Conservation (phyloP, 2,113 vertebrate species). For the Corydoras sp. region DNA sequence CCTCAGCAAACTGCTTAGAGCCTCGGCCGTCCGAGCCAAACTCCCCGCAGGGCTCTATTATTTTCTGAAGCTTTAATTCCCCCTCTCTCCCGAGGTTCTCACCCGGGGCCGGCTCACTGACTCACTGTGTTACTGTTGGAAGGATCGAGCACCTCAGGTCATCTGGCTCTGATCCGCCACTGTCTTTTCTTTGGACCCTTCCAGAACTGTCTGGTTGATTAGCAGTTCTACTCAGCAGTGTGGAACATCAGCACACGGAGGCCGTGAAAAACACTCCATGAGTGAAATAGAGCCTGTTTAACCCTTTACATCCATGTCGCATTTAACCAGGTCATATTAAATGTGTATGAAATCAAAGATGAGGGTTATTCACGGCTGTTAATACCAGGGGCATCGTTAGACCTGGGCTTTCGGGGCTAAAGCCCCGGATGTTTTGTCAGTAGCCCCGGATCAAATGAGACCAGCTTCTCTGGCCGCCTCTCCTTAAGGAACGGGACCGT, state of each 20-base stretch:
- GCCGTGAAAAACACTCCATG: background rate
- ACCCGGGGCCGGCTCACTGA: slow-evolving; percentile 28
- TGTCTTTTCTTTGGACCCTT: slow-evolving; percentile 10
- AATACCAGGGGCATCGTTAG: too few relatives aligned
- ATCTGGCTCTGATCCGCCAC: background rate
- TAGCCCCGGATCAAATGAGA: too few relatives aligned
- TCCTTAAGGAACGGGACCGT: too few relatives aligned
- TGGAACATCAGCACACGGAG: slow-evolving; percentile 18
- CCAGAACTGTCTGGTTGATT: slow-evolving; percentile 33
- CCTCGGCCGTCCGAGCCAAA: slow-evolving; percentile 4
- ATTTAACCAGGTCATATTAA: too few relatives aligned
- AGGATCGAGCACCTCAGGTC: slow-evolving; percentile 11
- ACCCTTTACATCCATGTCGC: background rate
- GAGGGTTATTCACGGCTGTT: too few relatives aligned
- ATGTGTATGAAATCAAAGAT: too few relatives aligned
- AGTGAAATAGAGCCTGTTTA: background rate
- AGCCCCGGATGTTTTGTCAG: too few relatives aligned
- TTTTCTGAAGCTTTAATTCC: slow-evolving; percentile 36
- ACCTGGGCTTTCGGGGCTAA: too few relatives aligned
- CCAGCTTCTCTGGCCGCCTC: too few relatives aligned
- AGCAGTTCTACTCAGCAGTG: slow-evolving; percentile 19
- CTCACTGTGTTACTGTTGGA: slow-evolving; percentile 45
- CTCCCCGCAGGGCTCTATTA: slow-evolving; percentile 10
- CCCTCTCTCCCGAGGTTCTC: slow-evolving; percentile 30
- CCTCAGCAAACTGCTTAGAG: slow-evolving; percentile 22